These are phyloP conservation scores for Rousettus madagascariensis DNA, from an alignment of 2,797 vertebrate genomes.

Conservation along the genomic window DNA sequence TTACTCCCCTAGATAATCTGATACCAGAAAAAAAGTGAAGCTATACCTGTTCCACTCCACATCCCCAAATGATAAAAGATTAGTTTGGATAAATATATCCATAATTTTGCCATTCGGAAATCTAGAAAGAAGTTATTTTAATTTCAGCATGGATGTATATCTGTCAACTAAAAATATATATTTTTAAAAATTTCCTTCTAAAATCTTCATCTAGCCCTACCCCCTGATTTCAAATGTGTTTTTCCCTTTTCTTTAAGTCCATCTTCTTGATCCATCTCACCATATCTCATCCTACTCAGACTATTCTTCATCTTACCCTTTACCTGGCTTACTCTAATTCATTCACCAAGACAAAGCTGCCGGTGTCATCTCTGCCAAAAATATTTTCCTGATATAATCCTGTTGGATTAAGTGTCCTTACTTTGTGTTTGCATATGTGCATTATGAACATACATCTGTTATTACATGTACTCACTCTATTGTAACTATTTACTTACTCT, in stretches of 20 bases:
- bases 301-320: neutral
- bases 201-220: neutral
- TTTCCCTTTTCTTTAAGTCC: neutral
- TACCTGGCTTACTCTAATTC: neutral
- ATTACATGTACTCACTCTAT: neutral
- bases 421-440: neutral
- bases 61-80: neutral
- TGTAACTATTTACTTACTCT: neutral
- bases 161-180: too few relatives aligned
- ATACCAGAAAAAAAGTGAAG: neutral
- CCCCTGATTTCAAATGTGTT: neutral
- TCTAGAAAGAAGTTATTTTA: neutral
- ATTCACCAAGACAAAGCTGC: neutral
- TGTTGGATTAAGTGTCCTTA: neutral
- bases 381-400: neutral
- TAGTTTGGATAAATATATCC: neutral
- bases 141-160: neutral
- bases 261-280: neutral
- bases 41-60: fast-evolving
- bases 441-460: neutral
- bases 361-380: neutral
- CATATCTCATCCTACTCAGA: neutral
- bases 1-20: neutral
- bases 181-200: neutral
- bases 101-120: neutral